These are phyloP conservation scores for Rachycentron canadum DNA, from an alignment of 2,797 vertebrate genomes.

Conservation along the genomic window DNA sequence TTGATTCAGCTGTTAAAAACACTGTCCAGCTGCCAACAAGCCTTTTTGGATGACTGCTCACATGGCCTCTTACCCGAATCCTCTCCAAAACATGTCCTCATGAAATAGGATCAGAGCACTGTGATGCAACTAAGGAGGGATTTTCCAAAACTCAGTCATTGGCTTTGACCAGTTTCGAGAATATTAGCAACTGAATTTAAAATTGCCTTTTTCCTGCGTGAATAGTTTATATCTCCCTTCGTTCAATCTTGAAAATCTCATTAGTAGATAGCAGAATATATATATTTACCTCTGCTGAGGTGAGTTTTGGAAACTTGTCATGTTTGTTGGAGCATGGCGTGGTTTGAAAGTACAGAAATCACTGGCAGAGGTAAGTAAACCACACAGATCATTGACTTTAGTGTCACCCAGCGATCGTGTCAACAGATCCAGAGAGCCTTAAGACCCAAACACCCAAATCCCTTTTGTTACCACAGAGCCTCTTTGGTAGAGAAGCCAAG, in stretches of 20 bases:
- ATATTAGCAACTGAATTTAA: slow-evolving; percentile 9
- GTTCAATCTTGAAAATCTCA: neutral
- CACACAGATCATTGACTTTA: slow-evolving; percentile 40
- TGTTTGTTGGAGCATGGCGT: neutral
- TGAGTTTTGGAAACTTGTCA: slow-evolving; percentile 20
- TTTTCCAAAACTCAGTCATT: slow-evolving; percentile 65
- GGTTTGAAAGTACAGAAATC: slow-evolving; percentile 33
- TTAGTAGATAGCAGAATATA: neutral
- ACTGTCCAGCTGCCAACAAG: slow-evolving; percentile 67
- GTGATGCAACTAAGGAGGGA: slow-evolving; percentile 58
- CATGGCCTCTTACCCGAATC: slow-evolving; percentile 41
- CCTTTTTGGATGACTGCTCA: slow-evolving; percentile 62
- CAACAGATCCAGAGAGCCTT: slow-evolving; percentile 32
- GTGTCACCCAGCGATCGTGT: slow-evolving; percentile 40
- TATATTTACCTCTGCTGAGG: neutral
- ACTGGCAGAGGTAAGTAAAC: slow-evolving; percentile 38
- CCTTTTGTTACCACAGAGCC: slow-evolving; percentile 38
- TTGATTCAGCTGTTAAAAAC: slow-evolving; percentile 73
- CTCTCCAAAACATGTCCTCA: slow-evolving; percentile 64
- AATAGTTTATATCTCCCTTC: neutral
- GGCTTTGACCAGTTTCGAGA: slow-evolving; percentile 14
- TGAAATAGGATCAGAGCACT: slow-evolving; percentile 55
- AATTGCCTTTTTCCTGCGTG: neutral
- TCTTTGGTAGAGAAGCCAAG: slow-evolving; percentile 14
- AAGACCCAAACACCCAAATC: slow-evolving; percentile 15